Base-by-base conservation (phyloP, 1,140 invertebrate genomes). In the Neelides sp. region DNA sequence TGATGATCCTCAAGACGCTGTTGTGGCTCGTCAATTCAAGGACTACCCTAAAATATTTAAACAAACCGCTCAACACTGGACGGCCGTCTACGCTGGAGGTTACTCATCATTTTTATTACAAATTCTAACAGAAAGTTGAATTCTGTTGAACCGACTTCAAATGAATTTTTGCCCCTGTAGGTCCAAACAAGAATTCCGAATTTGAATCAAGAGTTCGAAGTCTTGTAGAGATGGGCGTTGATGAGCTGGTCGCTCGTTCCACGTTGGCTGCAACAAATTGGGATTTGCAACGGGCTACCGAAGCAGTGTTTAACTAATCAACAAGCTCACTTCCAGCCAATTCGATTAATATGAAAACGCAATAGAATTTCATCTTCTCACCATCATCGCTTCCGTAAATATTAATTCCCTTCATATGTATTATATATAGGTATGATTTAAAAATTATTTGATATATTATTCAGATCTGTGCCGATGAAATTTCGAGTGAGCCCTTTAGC, bases 21-120 rank as follows among this genome's bases (percentile, higher is more conserved):
- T 98, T n/a, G 94, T 98, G 13, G 94, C 94, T 32, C 84, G 81
- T 67, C 94, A 98, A 68, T 97, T 82, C 67, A 92, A 91, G 74
- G 86, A 91, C 61, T 79, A 89, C 64, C 75, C 75, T 42, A 77
- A 82, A 57, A 79, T 94, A 65, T 98, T 94, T 69, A 71, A 76
- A 53, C 72, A 80, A 64, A 97, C 93, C 43, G 94, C 94, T 32
- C 77, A 75, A 64, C 88, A 93, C 72, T 98, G 96, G 96, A 89
- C 93, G 52, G 81, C 83, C 64, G 76, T 82, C 15, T 98, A 96
- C 74, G 96, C 94, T 24, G 83, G 83, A 61, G 87, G 80, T 78
- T 69, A 60, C 58, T 62, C 45, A 53, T 26, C 19, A 27, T 42
- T 4, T 10, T 4, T 44, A 41, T n/a, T n/a, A n/a, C n/a, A n/a